Percentiles rank a stretch among this genome's conserved stretches.
Conservation (phyloP, 2,888 invertebrate species). For the Belgica antarctica region DNA sequence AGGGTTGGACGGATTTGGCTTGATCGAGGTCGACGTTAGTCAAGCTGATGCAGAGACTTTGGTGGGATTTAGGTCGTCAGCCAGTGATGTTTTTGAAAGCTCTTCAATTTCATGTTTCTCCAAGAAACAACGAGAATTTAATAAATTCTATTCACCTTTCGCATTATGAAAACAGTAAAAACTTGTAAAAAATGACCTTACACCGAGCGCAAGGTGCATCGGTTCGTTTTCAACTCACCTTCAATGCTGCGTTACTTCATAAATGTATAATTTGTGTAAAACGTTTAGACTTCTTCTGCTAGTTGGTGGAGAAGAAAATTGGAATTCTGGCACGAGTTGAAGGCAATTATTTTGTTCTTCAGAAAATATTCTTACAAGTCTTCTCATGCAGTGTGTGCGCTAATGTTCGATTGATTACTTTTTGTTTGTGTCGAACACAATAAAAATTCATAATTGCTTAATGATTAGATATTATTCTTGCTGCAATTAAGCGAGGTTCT, state of each 20-base stretch:
- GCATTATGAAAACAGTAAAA: neutral
- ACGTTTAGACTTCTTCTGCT: neutral
- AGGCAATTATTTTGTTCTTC: constrained; percentile 17
- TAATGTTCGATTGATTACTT: constrained; percentile 21
- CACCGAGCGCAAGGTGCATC: constrained; percentile 24
- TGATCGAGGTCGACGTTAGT: too few relatives aligned
- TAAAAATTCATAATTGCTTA: constrained; percentile 3
- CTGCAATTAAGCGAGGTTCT: neutral
- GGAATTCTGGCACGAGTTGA: constrained; percentile 20
- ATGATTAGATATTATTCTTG: constrained; percentile 31
- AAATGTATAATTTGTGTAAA: constrained; percentile 26
- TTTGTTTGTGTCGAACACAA: constrained; percentile 11
- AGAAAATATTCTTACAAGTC: neutral
- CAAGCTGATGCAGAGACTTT: too few relatives aligned
- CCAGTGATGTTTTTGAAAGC: too few relatives aligned
- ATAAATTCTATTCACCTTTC: too few relatives aligned
- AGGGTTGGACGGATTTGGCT: too few relatives aligned
- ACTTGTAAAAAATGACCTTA: neutral
- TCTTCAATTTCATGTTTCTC: too few relatives aligned
- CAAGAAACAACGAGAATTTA: too few relatives aligned
- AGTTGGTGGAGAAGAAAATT: neutral
- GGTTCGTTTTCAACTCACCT: neutral
- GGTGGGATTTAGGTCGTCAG: too few relatives aligned
- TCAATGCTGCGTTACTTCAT: neutral
- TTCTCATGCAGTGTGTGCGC: neutral